Conservation (phyloP, 1,140 invertebrate genomes). For the Laodelphax striatellus region DNA sequence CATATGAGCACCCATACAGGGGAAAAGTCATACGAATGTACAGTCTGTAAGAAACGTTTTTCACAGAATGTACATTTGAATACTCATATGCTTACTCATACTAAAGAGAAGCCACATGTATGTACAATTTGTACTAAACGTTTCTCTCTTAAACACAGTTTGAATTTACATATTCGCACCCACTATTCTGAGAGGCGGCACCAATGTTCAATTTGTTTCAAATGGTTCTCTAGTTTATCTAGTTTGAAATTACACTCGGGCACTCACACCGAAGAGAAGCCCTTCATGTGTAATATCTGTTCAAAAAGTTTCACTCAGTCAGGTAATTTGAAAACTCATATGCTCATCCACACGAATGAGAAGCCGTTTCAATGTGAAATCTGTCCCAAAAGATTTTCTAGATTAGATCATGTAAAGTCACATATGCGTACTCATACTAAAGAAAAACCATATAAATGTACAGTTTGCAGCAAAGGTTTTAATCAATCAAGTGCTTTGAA, state of each 20-base stretch:
- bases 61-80: conserved; percentile 23
- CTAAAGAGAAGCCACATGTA: too few species aligned
- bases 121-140: too few species aligned
- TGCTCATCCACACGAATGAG: background rate
- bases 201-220: too few species aligned
- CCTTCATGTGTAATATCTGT: conserved; percentile 38
- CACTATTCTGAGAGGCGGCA: too few species aligned
- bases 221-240: too few species aligned
- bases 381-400: conserved; percentile 28
- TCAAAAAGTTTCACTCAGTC: conserved; percentile 38
- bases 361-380: conserved; percentile 24
- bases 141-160: too few species aligned
- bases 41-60: too few species aligned
- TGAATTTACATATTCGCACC: too few species aligned
- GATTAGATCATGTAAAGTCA: conserved; percentile 25
- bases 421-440: conserved; percentile 16
- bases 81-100: too few species aligned
- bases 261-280: conserved; percentile 53
- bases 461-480: background rate
- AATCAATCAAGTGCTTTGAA: background rate
- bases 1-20: too few species aligned
- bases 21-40: too few species aligned
- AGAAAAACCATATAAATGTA: conserved; percentile 45
- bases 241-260: conserved; percentile 46
- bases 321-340: conserved; percentile 16